Evolutionary conservation across 2,113 vertebrate species (phyloP), one percentile per base, ranked within the genome.

Genomic region (Pedetes capensis): DNA sequence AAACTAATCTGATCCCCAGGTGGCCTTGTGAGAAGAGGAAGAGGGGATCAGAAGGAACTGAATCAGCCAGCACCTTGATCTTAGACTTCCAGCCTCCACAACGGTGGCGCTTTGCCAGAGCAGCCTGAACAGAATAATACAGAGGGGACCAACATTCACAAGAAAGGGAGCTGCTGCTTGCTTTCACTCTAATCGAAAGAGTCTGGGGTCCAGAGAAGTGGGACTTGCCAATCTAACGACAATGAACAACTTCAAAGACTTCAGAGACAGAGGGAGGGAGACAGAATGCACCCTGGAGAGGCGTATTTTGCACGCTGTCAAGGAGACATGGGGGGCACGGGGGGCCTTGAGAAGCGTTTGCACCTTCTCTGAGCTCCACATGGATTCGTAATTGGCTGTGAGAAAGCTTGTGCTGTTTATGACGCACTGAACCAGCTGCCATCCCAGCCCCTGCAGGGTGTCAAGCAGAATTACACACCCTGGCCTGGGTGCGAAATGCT

Each of bases 341-440:
- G 75, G 59, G 51, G 53, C 44, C 53, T 10, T 8, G 53, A 47
- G 78, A 10, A 42, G 63, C 6, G 76, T 42, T 47, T 18, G 39
- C 71, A 49, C 83, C 71, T 91, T 78, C 53, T 39, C 71, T 22
- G 44, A 39, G 51, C 53, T 82, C 63, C 18, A 25, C 0, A 1
- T 53, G 76, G 44, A 3, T 64, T n/a, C 69, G 44, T 75, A 61
- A 83, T 42, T 91, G 88, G 88, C 55, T 39, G 23, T 74, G 51
- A 76, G 91, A 44, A 68, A 66, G 17, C 37, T 22, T 11, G 22
- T 44, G 29, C 81, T 59, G 42, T 81, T 22, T 10, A 59, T 44
- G 34, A 37, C 0, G 37, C 51, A 11, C 18, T 2, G 5, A n/a
- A 25, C 8, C 57, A 6, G 14, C 12, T 0, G 0, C 64, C 57